phyloP scores from a whole-genome alignment of 2,888 invertebrate genomes.

The Cataglyphis livida region DNA sequence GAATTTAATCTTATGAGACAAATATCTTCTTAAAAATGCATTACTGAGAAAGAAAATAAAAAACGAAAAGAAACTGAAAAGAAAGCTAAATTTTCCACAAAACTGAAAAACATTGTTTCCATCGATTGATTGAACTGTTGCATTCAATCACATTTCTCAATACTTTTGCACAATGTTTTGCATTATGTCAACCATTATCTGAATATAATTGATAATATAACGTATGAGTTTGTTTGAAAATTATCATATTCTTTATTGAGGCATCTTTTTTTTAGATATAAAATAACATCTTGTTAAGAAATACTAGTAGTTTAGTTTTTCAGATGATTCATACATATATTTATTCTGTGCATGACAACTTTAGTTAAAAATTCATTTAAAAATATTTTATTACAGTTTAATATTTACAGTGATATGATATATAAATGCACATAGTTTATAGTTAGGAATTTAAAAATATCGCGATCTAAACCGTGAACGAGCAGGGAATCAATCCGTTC shows the following conservation, averaged over 20 bases:
- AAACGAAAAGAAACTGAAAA: neutral
- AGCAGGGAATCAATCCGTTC: constrained; percentile 6
- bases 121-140: neutral
- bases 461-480: neutral
- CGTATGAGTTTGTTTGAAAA: constrained; percentile 10
- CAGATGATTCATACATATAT: neutral
- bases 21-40: neutral
- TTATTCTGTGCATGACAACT: neutral
- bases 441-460: neutral
- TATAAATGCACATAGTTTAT: neutral
- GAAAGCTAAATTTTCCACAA: neutral
- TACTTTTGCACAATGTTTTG: constrained; percentile 6
- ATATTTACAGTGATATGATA: neutral
- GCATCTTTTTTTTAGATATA: neutral
- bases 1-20: neutral
- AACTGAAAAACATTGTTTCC: neutral
- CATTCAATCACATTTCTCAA: constrained; percentile 21
- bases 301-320: neutral
- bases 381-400: neutral
- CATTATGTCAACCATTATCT: neutral
- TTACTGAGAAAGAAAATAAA: neutral
- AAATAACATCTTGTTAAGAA: neutral
- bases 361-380: neutral
- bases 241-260: neutral
- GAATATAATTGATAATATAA: constrained; percentile 15